Evolutionary conservation across 2,888 invertebrate species (phyloP).

Genomic region (Odiellus spinosus): DNA sequence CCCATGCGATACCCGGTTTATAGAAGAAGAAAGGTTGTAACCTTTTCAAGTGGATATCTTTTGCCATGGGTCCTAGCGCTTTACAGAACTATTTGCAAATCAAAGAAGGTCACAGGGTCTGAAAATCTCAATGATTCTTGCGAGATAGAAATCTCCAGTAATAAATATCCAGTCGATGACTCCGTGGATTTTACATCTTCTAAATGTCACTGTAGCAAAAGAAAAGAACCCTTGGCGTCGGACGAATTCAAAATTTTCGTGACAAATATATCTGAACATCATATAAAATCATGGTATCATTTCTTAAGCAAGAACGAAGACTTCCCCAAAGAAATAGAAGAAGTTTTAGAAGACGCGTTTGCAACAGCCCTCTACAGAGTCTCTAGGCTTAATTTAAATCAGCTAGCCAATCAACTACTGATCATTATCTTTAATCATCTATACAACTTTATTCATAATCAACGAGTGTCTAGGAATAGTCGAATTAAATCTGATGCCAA

Average conservation of each 20-base stretch:
- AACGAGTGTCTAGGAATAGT: slow-evolving; percentile 3
- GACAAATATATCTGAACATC: slow-evolving; percentile 10
- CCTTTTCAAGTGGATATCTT: too few relatives aligned
- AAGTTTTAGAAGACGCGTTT: slow-evolving; percentile 9
- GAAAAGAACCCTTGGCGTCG: too few relatives aligned
- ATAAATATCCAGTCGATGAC: too few relatives aligned
- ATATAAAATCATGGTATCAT: slow-evolving; percentile 14
- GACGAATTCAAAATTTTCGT: slow-evolving; percentile 12
- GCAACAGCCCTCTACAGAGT: slow-evolving; percentile 3
- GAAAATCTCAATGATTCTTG: too few relatives aligned
- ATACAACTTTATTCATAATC: slow-evolving; percentile 7
- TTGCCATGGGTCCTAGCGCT: too few relatives aligned
- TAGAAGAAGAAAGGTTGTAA: too few relatives aligned
- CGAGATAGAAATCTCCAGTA: too few relatives aligned
- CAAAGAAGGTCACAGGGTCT: too few relatives aligned
- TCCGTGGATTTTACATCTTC: too few relatives aligned
- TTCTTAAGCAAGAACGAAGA: slow-evolving; percentile 11
- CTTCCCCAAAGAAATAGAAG: slow-evolving; percentile 6
- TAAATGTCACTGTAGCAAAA: too few relatives aligned
- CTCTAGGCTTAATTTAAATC: slow-evolving; percentile 8
- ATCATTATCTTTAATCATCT: slow-evolving; percentile 9
- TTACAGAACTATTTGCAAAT: too few relatives aligned
- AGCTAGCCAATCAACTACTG: slow-evolving; percentile 6
- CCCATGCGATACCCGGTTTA: too few relatives aligned
- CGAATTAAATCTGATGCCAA: slow-evolving; percentile 6